Percentiles rank a stretch among this genome's conserved stretches.
phyloP scores from a whole-genome alignment of 2,797 vertebrate genomes.

The Eremophila alpestris region DNA sequence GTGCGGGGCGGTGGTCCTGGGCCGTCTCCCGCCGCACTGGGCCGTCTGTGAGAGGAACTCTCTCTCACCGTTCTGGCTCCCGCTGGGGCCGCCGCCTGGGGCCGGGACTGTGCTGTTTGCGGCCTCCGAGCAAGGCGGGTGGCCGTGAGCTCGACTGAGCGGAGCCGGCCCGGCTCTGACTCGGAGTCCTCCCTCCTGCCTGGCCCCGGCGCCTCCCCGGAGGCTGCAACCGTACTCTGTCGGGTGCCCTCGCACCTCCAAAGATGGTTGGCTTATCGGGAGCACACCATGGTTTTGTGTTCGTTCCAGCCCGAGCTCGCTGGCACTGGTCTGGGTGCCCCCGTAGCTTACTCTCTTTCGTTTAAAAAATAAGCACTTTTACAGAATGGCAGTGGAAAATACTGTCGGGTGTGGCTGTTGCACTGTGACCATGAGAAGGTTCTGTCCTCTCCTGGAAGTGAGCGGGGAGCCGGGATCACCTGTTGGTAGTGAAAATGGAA shows the following conservation, averaged over 20 bases:
- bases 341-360: accelerated
- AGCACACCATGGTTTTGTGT: accelerated
- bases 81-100: background rate
- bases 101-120: background rate
- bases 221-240: background rate
- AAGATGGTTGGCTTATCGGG: accelerated
- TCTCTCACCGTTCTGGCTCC: too few species aligned
- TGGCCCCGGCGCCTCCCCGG: background rate
- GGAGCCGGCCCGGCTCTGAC: background rate
- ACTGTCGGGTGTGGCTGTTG: background rate
- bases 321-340: accelerated
- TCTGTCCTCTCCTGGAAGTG: accelerated
- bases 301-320: accelerated
- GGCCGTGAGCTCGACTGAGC: background rate
- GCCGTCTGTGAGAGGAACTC: accelerated
- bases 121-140: background rate
- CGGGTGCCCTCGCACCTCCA: background rate
- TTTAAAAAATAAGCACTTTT: background rate
- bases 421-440: accelerated
- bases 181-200: background rate
- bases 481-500: background rate
- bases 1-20: background rate
- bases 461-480: background rate
- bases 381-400: background rate
- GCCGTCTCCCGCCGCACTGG: too few species aligned